Conservation (phyloP, 2,888 invertebrate species). For the Drosophila prostipennis region DNA sequence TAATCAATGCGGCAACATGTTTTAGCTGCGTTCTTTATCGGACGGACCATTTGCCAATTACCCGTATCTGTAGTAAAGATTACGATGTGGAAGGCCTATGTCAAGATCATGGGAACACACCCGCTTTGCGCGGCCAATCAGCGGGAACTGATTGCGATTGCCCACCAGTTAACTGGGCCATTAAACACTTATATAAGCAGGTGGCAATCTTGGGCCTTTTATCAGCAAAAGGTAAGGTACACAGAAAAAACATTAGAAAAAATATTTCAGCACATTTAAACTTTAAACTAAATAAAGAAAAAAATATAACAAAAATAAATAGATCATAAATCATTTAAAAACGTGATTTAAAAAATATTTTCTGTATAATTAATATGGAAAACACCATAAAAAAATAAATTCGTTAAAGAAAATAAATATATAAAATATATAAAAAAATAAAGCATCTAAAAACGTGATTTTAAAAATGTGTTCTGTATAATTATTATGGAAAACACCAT, state of each 20-base stretch:
- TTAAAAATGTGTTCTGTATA: too few relatives aligned
- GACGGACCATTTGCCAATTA: constrained; percentile 40
- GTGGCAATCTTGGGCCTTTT: constrained; percentile 2
- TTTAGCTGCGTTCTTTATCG: constrained; percentile 32
- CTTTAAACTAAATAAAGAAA: too few relatives aligned
- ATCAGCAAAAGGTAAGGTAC: constrained; percentile 5
- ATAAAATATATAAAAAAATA: too few relatives aligned
- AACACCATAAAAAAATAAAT: background rate
- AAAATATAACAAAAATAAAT: too few relatives aligned
- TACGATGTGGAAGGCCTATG: constrained; percentile 20
- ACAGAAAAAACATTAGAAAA: background rate
- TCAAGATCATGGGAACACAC: constrained; percentile 40
- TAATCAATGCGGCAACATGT: constrained; percentile 25
- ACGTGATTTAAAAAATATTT: background rate
- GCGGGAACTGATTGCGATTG: background rate
- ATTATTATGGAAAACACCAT: too few relatives aligned
- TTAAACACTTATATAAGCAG: constrained; percentile 18
- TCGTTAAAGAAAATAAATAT: too few relatives aligned
- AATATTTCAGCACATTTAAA: background rate
- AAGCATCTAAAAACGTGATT: too few relatives aligned
- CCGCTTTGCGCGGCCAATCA: constrained; percentile 33
- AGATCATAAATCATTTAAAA: too few relatives aligned
- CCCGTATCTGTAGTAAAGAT: constrained; percentile 19
- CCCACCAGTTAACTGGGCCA: constrained; percentile 11
- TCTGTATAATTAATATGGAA: background rate